phyloP scores from a whole-genome alignment of 2,113 vertebrate genomes.

The Todiramphus chloris region DNA sequence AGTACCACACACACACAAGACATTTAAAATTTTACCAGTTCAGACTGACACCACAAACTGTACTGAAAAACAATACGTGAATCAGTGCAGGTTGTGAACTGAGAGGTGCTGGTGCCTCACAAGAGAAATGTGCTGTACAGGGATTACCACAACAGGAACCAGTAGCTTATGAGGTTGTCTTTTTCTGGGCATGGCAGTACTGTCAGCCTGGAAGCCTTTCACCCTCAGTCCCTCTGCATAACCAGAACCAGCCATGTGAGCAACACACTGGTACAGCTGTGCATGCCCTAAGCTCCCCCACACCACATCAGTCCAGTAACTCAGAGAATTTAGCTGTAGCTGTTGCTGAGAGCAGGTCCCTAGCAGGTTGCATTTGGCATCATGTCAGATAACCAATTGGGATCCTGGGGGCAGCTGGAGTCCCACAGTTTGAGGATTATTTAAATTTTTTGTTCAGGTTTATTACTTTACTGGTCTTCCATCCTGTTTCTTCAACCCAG shows the following conservation, averaged over 20 bases:
- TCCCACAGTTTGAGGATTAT: neutral
- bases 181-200: neutral
- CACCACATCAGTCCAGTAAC: neutral
- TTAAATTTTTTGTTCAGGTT: neutral
- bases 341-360: neutral
- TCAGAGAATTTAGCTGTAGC: neutral
- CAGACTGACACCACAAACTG: neutral
- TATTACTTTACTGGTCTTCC: neutral
- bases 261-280: neutral
- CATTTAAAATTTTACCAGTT: neutral
- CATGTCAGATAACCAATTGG: neutral
- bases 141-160: neutral
- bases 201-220: neutral
- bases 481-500: neutral
- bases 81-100: neutral
- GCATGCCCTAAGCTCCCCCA: neutral
- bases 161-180: neutral
- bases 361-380: neutral
- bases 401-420: neutral
- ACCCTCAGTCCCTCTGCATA: neutral
- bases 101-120: neutral
- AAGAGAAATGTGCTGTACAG: neutral
- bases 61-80: neutral
- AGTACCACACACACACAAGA: neutral
- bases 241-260: neutral